Evolutionary conservation across 2,888 invertebrate species (phyloP).

Genomic region (Lasioglossum lativentre): DNA sequence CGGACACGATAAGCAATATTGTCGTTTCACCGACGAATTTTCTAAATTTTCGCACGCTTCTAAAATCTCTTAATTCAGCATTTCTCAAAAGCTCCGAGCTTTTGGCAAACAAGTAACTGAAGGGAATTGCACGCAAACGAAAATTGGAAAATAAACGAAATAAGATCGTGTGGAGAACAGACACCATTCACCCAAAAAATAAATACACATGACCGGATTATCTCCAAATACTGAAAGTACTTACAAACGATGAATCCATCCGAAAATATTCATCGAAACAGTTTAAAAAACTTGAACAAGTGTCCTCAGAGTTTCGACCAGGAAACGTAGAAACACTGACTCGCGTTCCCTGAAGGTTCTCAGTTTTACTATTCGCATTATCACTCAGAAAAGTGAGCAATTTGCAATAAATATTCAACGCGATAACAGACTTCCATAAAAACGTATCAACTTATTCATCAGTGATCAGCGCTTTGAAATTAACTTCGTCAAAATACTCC

Average conservation of each 20-base stretch:
- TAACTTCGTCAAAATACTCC: neutral
- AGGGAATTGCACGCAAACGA: no score
- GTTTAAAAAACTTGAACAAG: neutral
- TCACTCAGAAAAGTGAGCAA: neutral
- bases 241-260: neutral
- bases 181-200: neutral
- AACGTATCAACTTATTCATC: neutral
- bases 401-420: slow-evolving; percentile 1
- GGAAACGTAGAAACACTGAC: neutral
- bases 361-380: neutral
- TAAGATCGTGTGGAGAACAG: no score
- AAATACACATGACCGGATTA: neutral
- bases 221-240: neutral
- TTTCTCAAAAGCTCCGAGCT: no score
- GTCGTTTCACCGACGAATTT: no score
- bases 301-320: neutral
- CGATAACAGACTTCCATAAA: neutral
- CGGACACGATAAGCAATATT: no score
- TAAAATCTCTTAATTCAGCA: no score
- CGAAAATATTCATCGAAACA: neutral
- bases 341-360: neutral
- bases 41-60: no score
- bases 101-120: no score
- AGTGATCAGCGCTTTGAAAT: neutral
- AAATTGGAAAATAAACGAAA: no score